Base-by-base conservation (phyloP, 2,797 vertebrate species). In the Phrynocephalus guinanensis region DNA sequence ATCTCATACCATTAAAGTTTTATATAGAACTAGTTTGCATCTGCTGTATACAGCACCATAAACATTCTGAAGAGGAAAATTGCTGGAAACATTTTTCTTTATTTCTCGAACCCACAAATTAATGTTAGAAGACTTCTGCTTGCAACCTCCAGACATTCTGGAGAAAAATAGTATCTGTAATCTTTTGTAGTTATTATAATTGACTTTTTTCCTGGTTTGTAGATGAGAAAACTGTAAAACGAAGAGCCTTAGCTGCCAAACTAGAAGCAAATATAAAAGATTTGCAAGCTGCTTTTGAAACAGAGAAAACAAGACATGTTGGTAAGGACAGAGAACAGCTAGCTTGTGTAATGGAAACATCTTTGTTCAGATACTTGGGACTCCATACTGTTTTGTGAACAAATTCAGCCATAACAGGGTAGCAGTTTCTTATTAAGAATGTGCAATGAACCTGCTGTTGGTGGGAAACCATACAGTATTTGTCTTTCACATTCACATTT, bases 241-340 rank as follows among this genome's bases (percentile, higher is more conserved):
- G 44, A 79, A 85, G 18, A 26, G 68, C 13, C 33, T 73, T 87
- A 44, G 72, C 79, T 78, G 79, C 83, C 66, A 87, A 82, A 78
- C n/a, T 87, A 78, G 83, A 90, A 72, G 86, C 79, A 90, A 87
- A 85, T 79, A 63, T 88, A 18, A 88, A 33, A 85, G 87, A 84
- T 26, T 48, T 87, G 13, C 79, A 87, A 82, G 38, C 67, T 87
- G 38, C 15, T 81, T 26, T 52, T 38, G 72, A 78, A 44, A 5
- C 6, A 70, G 30, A 79, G 20, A 79, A 87, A 30, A 8, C 6
- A 33, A 79, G 2, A 84, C 5, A 24, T 38, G 9, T 3, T 38
- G 38, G 89, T 85, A 76, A 89, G 88, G 79, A 20, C 56, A 83
- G 72, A 82, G 20, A 28, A 77, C 24, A 82, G 22, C 11, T 3